These are phyloP conservation scores for Bruchidius siliquastri DNA, from an alignment of 2,888 invertebrate genomes.

Conservation along the genomic window DNA sequence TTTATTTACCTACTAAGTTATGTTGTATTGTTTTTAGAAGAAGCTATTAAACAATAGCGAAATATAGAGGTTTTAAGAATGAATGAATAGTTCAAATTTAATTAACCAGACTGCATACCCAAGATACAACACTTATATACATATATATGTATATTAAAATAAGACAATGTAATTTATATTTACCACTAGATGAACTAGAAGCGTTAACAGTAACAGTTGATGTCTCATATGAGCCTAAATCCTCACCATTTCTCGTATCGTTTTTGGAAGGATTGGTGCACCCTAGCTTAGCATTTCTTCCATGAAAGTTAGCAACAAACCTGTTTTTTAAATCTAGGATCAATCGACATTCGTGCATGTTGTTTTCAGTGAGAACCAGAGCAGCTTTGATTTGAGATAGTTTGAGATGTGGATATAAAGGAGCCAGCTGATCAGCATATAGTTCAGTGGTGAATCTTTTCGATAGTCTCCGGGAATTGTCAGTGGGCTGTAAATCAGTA, in stretches of 20 bases:
- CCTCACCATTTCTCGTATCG: neutral
- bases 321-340: slow-evolving; percentile 15
- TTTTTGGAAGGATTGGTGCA: neutral
- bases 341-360: slow-evolving; percentile 17
- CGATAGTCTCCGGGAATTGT: neutral
- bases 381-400: slow-evolving; percentile 17
- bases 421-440: slow-evolving; percentile 13
- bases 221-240: neutral
- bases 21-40: no score
- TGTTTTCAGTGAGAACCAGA: slow-evolving; percentile 14
- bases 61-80: no score
- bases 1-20: no score
- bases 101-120: no score
- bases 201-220: neutral
- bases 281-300: neutral
- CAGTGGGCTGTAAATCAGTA: neutral
- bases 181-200: neutral
- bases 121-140: no score
- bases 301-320: neutral
- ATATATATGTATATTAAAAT: no score
- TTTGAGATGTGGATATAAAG: slow-evolving; percentile 14
- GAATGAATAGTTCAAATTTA: no score
- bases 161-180: neutral
- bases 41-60: no score
- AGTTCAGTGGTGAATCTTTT: slow-evolving; percentile 8